A percentile compares a stretch with the other conserved stretches of the same genome.
phyloP scores from a whole-genome alignment of 2,797 vertebrate species.

The Anabas testudineus region DNA sequence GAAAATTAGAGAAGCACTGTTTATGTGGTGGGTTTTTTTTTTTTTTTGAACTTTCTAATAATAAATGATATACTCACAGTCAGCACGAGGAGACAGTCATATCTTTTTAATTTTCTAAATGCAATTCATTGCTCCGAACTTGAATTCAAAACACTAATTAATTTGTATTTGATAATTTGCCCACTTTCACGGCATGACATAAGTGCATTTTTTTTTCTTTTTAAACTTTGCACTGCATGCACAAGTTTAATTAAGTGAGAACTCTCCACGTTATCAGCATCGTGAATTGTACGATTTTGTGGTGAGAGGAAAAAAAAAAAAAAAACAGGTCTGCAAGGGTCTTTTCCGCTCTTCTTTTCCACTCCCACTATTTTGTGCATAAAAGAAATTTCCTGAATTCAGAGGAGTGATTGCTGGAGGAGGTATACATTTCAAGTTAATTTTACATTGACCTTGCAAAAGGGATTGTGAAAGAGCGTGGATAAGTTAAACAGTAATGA shows the following conservation, averaged over 20 bases:
- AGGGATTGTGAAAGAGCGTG: slow-evolving; percentile 67
- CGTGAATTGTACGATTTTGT: slow-evolving; percentile 68
- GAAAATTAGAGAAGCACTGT: slow-evolving; percentile 70
- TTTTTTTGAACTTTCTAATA: slow-evolving; percentile 70
- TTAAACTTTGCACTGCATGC: slow-evolving; percentile 81
- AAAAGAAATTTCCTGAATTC: slow-evolving; percentile 61
- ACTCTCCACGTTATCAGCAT: slow-evolving; percentile 76
- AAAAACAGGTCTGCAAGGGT: slow-evolving; percentile 56
- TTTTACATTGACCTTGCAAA: slow-evolving; percentile 77
- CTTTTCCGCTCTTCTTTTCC: slow-evolving; percentile 50
- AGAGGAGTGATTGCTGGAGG: slow-evolving; percentile 75
- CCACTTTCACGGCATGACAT: slow-evolving; percentile 80
- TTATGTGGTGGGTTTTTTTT: slow-evolving; percentile 55
- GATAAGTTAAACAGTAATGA: slow-evolving; percentile 71
- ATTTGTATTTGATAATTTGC: slow-evolving; percentile 87
- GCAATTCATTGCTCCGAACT: slow-evolving; percentile 81
- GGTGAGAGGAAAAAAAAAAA: slow-evolving; percentile 10
- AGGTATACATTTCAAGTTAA: slow-evolving; percentile 75
- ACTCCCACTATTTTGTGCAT: slow-evolving; percentile 67
- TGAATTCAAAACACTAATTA: slow-evolving; percentile 84
- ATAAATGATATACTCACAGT: slow-evolving; percentile 72
- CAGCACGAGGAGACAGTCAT: slow-evolving; percentile 61
- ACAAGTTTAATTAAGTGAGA: slow-evolving; percentile 86
- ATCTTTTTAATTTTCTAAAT: slow-evolving; percentile 87
- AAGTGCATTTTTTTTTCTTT: slow-evolving; percentile 72